Conservation (phyloP, 2,113 vertebrate genomes). For the Gnathonemus longibarbis region DNA sequence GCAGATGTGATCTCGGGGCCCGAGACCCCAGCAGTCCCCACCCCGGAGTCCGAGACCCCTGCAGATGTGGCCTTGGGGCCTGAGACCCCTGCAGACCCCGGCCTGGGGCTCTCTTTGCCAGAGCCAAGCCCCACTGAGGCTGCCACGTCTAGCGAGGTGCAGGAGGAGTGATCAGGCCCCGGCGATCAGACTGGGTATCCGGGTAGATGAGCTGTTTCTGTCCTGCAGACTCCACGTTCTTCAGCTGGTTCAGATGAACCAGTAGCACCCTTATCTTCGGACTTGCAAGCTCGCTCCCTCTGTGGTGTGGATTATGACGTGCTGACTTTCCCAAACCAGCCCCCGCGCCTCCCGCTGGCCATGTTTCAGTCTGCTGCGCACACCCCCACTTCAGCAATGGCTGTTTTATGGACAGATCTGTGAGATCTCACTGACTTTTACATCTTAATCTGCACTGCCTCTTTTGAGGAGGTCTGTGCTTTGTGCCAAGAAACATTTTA, state of each 20-base stretch:
- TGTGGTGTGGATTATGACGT: not conserved
- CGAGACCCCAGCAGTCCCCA: too few species aligned
- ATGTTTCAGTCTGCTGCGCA: not conserved
- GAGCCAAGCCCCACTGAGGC: not conserved
- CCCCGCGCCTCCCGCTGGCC: not conserved
- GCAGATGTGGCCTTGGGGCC: too few species aligned
- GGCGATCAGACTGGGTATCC: not conserved
- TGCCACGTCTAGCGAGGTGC: not conserved
- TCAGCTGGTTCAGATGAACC: not conserved
- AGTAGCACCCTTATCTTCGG: not conserved
- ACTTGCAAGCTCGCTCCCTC: not conserved
- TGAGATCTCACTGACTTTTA: not conserved
- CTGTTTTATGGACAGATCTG: not conserved
- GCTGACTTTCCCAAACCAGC: not conserved
- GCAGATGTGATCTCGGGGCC: too few species aligned
- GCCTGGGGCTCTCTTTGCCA: not conserved
- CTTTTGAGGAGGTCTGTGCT: not conserved
- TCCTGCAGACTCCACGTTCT: not conserved
- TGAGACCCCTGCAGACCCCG: not conserved
- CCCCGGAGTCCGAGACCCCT: accelerated
- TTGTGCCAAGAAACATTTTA: not conserved
- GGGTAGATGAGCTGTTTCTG: too few species aligned
- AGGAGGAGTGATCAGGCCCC: not conserved
- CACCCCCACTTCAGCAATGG: not conserved
- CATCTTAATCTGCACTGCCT: not conserved